Percentiles rank a stretch among this genome's conserved stretches.
phyloP scores from a whole-genome alignment of 2,797 vertebrate genomes.

The Pagetopsis macropterus region DNA sequence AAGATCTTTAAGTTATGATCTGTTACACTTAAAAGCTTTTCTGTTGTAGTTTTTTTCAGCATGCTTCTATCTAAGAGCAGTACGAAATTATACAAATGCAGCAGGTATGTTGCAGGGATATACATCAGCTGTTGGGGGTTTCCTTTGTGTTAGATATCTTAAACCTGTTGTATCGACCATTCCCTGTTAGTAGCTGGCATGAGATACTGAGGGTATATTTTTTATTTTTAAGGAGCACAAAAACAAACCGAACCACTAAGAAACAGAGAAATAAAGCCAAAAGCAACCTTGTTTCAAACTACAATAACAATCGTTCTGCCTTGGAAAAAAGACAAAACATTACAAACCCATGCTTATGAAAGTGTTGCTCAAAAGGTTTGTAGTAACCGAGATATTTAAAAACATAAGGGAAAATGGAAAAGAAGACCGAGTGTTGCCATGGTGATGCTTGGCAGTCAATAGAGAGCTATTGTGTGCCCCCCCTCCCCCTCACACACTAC shows the following conservation, averaged over 20 bases:
- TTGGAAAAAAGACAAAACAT: slow-evolving; percentile 30
- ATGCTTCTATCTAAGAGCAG: not conserved
- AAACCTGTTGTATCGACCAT: slow-evolving; percentile 1
- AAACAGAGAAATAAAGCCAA: slow-evolving; percentile 31
- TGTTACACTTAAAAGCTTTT: not conserved
- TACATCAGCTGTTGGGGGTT: not conserved
- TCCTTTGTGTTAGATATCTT: not conserved
- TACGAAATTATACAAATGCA: not conserved
- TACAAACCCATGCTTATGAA: slow-evolving; percentile 45
- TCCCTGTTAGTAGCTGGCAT: not conserved
- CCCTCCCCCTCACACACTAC: not conserved
- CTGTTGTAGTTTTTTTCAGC: not conserved
- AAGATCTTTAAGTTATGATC: not conserved
- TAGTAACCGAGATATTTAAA: slow-evolving; percentile 8
- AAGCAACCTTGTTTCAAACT: slow-evolving; percentile 19
- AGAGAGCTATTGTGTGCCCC: slow-evolving; percentile 47
- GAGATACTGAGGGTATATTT: slow-evolving; percentile 1
- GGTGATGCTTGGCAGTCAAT: slow-evolving; percentile 69
- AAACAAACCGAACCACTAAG: slow-evolving; percentile 19
- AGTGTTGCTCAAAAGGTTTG: slow-evolving; percentile 39
- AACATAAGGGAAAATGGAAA: slow-evolving; percentile 41
- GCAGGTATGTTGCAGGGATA: not conserved
- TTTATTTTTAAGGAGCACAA: not conserved
- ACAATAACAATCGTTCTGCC: slow-evolving; percentile 37
- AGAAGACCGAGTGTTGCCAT: slow-evolving; percentile 69